Base-by-base conservation (phyloP, 2,113 vertebrate species). In the Sinocyclocheilus rhinocerous region DNA sequence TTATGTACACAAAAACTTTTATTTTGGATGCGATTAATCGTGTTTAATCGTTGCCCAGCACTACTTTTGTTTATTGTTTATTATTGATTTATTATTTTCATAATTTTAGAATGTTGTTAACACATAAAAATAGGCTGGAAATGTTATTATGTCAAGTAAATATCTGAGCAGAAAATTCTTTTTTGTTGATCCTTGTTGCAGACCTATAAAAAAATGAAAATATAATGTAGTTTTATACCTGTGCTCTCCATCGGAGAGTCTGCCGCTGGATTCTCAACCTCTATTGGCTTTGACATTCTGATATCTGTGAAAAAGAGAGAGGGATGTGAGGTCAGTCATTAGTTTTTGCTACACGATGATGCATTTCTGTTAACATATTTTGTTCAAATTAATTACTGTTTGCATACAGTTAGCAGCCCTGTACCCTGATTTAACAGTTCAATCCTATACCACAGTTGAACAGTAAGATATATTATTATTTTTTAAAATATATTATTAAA, bases 221-320 rank as follows among this genome's bases (percentile, higher is more conserved):
- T 29, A 24, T 50, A 52, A 33, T 61, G 15, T 57, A 2, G n/a
- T 15, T 78, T 7, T 11, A 55, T 80, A 95, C 94, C 94, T 92
- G 94, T 91, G 88, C 92, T 92, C 90, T 95, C 95, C 92, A 95
- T 72, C 4, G 94, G 94, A 89, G 94, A 95, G 89, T 95, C 93
- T 36, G 92, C 93, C 84, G 92, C 94, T 18, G 91, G 87, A 91
- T 95, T 95, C 86, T 95, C 94, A 69, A 91, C 90, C 92, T 95
- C 95, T 88, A 87, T 90, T 90, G 94, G 90, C 93, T 95, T 95
- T 88, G 95, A 95, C 95, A 96, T 95, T 92, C 94, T 95, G 92
- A 94, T 94, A 90, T 95, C 95, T 95, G 86, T 6, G 73, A 22
- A 85, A 77, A 78, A 84, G 83, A 86, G 81, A 88, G 61, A 89